phyloP scores from a whole-genome alignment of 2,113 vertebrate species.

The Elanoides forficatus region DNA sequence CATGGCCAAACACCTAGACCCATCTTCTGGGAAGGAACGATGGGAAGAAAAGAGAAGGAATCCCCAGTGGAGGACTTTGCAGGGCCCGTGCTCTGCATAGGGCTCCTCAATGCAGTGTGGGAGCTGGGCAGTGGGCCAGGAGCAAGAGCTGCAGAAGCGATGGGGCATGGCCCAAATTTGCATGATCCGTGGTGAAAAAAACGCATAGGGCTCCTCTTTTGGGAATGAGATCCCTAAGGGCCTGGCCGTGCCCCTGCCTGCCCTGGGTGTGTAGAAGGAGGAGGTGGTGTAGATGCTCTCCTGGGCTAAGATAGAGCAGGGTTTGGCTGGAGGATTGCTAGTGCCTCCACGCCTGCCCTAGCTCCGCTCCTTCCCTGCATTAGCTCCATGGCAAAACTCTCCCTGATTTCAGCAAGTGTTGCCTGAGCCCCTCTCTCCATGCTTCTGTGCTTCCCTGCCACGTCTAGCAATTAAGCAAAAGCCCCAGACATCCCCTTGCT shows the following conservation, averaged over 20 bases:
- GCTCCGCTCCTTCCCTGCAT: not conserved
- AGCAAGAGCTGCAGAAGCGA: not conserved
- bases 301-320: not conserved
- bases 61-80: not conserved
- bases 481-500: constrained; percentile 6
- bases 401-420: not conserved
- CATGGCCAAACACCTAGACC: not conserved
- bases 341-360: not conserved
- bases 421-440: not conserved
- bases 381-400: not conserved
- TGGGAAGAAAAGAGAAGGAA: not conserved
- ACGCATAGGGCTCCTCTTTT: not conserved
- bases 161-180: not conserved
- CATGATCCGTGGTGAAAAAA: not conserved
- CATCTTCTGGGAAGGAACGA: not conserved
- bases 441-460: not conserved
- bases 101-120: fast-evolving
- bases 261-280: not conserved
- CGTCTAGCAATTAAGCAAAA: not conserved
- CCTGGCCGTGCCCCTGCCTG: not conserved
- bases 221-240: constrained; percentile 26
- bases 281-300: not conserved
- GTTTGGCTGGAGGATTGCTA: not conserved
- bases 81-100: fast-evolving
- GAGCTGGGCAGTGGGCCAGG: not conserved